A percentile compares a stretch with the other conserved stretches of the same genome.
Conservation (phyloP, 1,140 invertebrate species). For the Bradynema listronoti region DNA sequence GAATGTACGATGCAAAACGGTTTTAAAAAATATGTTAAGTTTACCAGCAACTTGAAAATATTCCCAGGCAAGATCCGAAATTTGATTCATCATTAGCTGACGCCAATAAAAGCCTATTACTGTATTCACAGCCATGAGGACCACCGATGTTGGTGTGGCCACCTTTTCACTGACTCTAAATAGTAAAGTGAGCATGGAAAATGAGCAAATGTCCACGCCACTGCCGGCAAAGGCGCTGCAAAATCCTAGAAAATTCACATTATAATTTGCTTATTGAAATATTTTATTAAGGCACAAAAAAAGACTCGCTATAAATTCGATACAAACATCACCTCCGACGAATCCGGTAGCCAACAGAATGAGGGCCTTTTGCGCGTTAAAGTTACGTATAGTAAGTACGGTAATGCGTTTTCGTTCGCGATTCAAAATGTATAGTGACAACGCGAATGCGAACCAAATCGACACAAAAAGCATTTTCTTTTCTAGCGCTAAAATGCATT, state of each 20-base stretch:
- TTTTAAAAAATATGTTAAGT: constrained; percentile 10
- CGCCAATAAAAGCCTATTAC: constrained; percentile 43
- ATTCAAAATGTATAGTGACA: constrained; percentile 49
- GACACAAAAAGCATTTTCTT: constrained; percentile 50
- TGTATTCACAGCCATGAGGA: constrained; percentile 46
- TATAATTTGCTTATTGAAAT: constrained; percentile 12
- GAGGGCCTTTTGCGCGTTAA: constrained; percentile 37
- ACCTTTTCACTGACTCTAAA: constrained; percentile 46
- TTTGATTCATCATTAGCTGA: constrained; percentile 29
- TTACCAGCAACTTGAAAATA: constrained; percentile 32
- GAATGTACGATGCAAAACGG: constrained; percentile 7
- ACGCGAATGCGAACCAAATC: constrained; percentile 53
- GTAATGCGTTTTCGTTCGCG: constrained; percentile 42
- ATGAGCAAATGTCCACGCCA: constrained; percentile 39
- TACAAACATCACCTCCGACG: constrained; percentile 38
- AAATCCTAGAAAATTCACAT: constrained; percentile 11
- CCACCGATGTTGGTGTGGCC: constrained; percentile 45
- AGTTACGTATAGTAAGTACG: constrained; percentile 33
- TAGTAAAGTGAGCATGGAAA: constrained; percentile 33
- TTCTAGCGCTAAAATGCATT: constrained; percentile 4
- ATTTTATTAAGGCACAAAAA: neutral
- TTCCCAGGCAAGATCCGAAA: constrained; percentile 33
- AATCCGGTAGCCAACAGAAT: constrained; percentile 47
- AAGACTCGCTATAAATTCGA: no score
- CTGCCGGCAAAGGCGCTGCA: constrained; percentile 18